Conservation (phyloP, 2,113 vertebrate species). For the Hystrix cristata region DNA sequence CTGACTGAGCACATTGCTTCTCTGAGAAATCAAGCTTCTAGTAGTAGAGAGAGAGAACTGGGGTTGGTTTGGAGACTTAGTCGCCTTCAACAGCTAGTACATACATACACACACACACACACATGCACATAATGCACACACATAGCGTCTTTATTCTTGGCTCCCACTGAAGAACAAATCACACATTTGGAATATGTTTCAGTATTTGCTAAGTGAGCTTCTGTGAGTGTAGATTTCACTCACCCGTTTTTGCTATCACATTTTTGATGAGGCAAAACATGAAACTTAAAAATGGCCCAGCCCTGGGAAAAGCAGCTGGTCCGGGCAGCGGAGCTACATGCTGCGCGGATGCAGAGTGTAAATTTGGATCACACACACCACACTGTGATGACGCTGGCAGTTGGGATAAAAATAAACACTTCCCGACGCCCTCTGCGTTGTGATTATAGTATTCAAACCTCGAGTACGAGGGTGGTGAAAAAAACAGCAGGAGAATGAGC, state of each 20-base stretch:
- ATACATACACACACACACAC: neutral
- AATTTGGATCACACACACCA: conserved; percentile 66
- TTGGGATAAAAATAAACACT: conserved; percentile 76
- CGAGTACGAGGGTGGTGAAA: neutral
- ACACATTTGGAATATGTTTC: neutral
- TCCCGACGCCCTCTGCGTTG: conserved; percentile 37
- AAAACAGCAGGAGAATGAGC: neutral
- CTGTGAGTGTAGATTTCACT: neutral
- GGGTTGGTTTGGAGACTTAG: neutral
- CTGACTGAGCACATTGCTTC: neutral
- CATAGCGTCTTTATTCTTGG: neutral
- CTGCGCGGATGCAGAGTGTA: neutral
- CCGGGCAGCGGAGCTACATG: conserved; percentile 14
- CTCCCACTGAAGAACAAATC: neutral
- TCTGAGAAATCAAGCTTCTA: neutral
- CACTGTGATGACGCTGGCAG: conserved; percentile 68
- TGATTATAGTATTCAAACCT: conserved; percentile 72
- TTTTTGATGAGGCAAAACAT: conserved; percentile 67
- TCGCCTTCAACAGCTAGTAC: neutral
- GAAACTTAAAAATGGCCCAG: neutral
- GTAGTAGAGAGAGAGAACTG: neutral
- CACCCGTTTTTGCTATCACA: conserved; percentile 43
- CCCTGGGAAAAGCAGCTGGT: conserved; percentile 62
- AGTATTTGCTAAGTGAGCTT: neutral
- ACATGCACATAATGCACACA: too few relatives aligned